These are phyloP conservation scores for Argyrosomus japonicus DNA, from an alignment of 2,113 vertebrate genomes.

Conservation along the genomic window DNA sequence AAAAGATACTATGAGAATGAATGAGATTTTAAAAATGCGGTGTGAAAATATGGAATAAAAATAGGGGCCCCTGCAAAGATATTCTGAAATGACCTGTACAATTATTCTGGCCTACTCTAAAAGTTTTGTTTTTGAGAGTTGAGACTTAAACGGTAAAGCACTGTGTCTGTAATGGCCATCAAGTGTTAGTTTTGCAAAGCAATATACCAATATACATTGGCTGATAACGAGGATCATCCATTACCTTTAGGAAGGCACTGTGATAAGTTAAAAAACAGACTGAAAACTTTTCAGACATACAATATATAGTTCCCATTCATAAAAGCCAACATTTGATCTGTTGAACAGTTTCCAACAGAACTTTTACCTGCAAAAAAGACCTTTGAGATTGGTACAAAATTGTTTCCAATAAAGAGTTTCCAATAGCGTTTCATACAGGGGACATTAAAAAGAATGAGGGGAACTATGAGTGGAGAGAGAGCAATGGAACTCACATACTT, in stretches of 20 bases:
- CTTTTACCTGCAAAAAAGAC: neutral
- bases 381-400: neutral
- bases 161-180: neutral
- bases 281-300: neutral
- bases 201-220: neutral
- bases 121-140: neutral
- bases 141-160: neutral
- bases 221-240: too few species aligned
- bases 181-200: neutral
- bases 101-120: neutral
- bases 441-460: neutral
- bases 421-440: neutral
- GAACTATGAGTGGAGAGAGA: neutral
- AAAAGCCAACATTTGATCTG: neutral
- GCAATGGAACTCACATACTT: neutral
- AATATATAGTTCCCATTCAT: neutral
- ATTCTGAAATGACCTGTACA: neutral
- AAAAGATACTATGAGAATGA: slow-evolving; percentile 6
- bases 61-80: neutral
- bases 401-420: neutral
- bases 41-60: neutral
- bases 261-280: neutral
- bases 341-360: neutral
- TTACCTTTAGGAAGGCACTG: too few species aligned
- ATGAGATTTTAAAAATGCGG: neutral